A percentile compares a stretch with the other conserved stretches of the same genome.
These are phyloP conservation scores for Muschampia staudingeri DNA, from an alignment of 2,888 invertebrate genomes.

Conservation along the genomic window DNA sequence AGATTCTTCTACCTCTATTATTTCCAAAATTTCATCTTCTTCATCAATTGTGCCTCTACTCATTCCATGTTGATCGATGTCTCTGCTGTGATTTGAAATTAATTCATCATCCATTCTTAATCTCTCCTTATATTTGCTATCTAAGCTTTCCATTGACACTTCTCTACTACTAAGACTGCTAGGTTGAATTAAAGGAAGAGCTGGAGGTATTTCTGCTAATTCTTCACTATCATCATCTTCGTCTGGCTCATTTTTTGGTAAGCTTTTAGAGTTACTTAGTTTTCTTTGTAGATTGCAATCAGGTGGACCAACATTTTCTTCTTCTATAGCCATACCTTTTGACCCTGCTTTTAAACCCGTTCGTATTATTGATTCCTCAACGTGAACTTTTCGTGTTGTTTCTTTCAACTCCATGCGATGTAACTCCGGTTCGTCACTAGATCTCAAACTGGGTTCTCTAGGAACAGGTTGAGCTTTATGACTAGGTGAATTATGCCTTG, in stretches of 20 bases:
- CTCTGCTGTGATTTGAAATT: conserved; percentile 91
- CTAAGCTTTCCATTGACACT: conserved; percentile 96
- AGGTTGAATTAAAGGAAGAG: conserved; percentile 95
- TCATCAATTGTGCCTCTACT: conserved; percentile 85
- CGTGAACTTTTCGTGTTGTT: conserved; percentile 89
- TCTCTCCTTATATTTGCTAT: conserved; percentile 94
- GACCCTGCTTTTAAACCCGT: conserved; percentile 92
- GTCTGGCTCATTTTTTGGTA: conserved; percentile 89
- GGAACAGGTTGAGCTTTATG: conserved; percentile 78
- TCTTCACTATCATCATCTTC: conserved; percentile 96
- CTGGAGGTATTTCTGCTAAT: conserved; percentile 95
- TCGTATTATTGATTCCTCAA: conserved; percentile 92
- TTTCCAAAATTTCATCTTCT: conserved; percentile 95
- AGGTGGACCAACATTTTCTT: conserved; percentile 86
- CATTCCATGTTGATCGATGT: conserved; percentile 88
- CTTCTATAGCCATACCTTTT: conserved; percentile 88
- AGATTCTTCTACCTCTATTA: conserved; percentile 95
- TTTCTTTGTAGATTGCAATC: conserved; percentile 78
- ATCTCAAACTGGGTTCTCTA: conserved; percentile 77
- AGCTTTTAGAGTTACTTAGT: conserved; percentile 77
- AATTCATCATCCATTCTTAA: conserved; percentile 92
- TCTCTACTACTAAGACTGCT: conserved; percentile 94
- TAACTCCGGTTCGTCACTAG: conserved; percentile 78
- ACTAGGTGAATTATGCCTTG: conserved; percentile 91
- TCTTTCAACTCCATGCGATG: conserved; percentile 90